These are phyloP conservation scores for Nomada goodeniana DNA, from an alignment of 2,888 invertebrate species.

Conservation along the genomic window DNA sequence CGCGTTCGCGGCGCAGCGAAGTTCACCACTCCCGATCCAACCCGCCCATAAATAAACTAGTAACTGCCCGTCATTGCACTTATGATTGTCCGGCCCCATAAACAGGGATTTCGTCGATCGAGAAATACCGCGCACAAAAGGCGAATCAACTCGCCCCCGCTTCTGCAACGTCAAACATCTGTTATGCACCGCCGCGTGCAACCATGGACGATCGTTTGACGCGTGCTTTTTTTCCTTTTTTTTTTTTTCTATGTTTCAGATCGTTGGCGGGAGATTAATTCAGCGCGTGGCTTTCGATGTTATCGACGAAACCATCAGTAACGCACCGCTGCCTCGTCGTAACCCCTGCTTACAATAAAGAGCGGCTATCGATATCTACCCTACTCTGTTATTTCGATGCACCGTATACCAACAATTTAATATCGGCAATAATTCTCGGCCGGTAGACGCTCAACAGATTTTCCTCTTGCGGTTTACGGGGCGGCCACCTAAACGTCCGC, in stretches of 20 bases:
- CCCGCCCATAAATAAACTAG: background rate
- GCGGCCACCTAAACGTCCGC: background rate
- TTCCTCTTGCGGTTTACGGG: conserved; percentile 4
- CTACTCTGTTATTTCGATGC: conserved; percentile 50
- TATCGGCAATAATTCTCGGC: conserved; percentile 43
- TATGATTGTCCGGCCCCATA: background rate
- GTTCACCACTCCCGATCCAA: background rate
- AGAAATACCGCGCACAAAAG: conserved; percentile 13
- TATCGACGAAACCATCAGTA: conserved; percentile 64
- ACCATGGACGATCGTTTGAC: conserved; percentile 36
- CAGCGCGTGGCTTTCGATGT: conserved; percentile 62
- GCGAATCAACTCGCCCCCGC: conserved; percentile 31
- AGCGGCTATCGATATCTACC: conserved; percentile 53
- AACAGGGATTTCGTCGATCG: conserved; percentile 6
- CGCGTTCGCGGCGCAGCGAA: background rate
- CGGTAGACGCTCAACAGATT: conserved; percentile 3
- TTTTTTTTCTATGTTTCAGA: background rate
- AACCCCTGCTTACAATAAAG: conserved; percentile 58
- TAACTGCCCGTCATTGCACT: background rate
- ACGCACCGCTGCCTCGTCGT: conserved; percentile 55
- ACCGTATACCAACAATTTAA: conserved; percentile 48
- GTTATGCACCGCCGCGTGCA: conserved; percentile 45
- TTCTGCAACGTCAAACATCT: conserved; percentile 37
- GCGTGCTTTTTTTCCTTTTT: conserved; percentile 8
- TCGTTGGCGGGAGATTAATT: conserved; percentile 60